phyloP scores from a whole-genome alignment of 1,140 invertebrate genomes.

The Aphaenogaster rudis region DNA sequence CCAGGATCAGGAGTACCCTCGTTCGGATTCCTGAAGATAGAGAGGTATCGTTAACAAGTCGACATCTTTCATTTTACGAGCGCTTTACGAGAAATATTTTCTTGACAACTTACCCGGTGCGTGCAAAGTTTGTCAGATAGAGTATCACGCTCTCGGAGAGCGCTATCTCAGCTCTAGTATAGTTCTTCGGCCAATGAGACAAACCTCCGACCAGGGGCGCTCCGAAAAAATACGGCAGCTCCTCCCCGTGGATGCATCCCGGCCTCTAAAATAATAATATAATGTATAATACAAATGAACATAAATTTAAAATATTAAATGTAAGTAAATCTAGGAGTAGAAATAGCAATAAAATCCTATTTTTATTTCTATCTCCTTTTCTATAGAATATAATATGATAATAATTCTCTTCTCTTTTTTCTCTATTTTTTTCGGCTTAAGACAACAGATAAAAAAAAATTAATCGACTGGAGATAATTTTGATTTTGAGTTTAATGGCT shows the following conservation, averaged over 20 bases:
- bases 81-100: neutral
- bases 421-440: neutral
- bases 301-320: neutral
- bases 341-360: neutral
- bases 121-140: slow-evolving; percentile 98
- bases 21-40: slow-evolving; percentile 94
- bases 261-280: slow-evolving; percentile 89
- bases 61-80: slow-evolving; percentile 20
- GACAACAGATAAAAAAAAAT: neutral
- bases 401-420: neutral
- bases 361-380: neutral
- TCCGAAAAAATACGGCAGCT: slow-evolving; percentile 96
- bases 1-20: slow-evolving; percentile 90
- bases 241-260: slow-evolving; percentile 97
- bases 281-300: neutral
- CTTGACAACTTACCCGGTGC: slow-evolving; percentile 94
- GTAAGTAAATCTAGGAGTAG: too few relatives aligned
- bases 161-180: slow-evolving; percentile 95
- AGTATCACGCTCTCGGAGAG: slow-evolving; percentile 97
- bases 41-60: slow-evolving; percentile 21
- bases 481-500: neutral
- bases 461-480: neutral
- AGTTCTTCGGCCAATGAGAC: slow-evolving; percentile 95
- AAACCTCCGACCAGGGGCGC: slow-evolving; percentile 93
- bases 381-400: neutral